A percentile compares a stretch with the other conserved stretches of the same genome.
Evolutionary conservation across 2,888 invertebrate species (phyloP).

Genomic region (Steinernema carpocapsae): DNA sequence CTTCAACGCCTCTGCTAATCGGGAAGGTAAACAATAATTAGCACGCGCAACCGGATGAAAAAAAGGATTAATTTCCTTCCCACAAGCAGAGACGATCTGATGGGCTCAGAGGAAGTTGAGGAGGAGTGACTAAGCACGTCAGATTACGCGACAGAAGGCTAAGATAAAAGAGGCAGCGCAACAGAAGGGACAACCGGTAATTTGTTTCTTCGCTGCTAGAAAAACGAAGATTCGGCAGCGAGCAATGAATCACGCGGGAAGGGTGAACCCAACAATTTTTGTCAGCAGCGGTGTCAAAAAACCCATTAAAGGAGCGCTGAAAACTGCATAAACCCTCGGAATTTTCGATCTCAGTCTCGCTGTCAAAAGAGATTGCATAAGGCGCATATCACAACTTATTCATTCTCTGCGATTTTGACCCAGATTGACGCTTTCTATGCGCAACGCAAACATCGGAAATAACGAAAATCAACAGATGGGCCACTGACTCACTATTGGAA

Average conservation of each 20-base stretch:
- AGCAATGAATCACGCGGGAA: constrained; percentile 4
- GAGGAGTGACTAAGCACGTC: neutral
- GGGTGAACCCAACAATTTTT: neutral
- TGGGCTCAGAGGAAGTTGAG: neutral
- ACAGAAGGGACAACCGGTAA: constrained; percentile 15
- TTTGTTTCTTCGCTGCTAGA: neutral
- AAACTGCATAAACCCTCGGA: too few species aligned
- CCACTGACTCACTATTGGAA: neutral
- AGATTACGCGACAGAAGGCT: neutral
- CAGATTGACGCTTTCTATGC: constrained; percentile 6
- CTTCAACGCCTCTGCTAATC: constrained; percentile 27
- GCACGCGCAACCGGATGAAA: constrained; percentile 31
- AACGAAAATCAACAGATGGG: constrained; percentile 1
- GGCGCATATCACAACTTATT: constrained; percentile 20
- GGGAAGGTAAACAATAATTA: constrained; percentile 23
- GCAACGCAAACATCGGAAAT: constrained; percentile 27
- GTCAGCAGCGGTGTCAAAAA: neutral
- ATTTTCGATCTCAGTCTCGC: too few species aligned
- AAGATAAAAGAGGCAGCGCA: neutral
- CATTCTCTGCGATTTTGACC: constrained; percentile 17
- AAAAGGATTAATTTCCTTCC: constrained; percentile 2
- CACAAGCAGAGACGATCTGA: neutral
- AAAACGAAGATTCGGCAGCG: constrained; percentile 17
- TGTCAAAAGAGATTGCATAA: neutral
- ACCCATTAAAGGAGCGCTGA: neutral